These are phyloP conservation scores for Cavia aperea DNA, from an alignment of 2,113 vertebrate species.

Conservation along the genomic window DNA sequence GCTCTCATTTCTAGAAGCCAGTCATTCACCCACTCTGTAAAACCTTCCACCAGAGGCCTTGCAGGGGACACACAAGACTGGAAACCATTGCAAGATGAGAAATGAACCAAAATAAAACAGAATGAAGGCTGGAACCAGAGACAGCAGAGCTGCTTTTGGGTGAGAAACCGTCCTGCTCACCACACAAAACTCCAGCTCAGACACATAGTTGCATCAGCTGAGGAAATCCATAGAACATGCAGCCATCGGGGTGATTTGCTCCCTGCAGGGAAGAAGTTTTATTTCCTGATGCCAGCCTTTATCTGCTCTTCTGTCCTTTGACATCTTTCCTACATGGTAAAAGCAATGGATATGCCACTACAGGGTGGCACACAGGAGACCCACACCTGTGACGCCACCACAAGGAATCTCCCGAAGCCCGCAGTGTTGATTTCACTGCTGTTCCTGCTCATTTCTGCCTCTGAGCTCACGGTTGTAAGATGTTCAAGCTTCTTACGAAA, in stretches of 20 bases:
- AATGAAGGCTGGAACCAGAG: slow-evolving; percentile 16
- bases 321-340: not conserved
- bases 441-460: not conserved
- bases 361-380: too few species aligned
- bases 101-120: slow-evolving; percentile 47
- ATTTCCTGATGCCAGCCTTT: not conserved
- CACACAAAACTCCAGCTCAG: slow-evolving; percentile 30
- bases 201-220: not conserved
- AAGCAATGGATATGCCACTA: not conserved
- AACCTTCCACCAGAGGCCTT: slow-evolving; percentile 44
- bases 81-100: slow-evolving; percentile 31
- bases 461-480: not conserved
- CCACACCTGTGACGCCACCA: not conserved
- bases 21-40: slow-evolving; percentile 35
- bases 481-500: not conserved
- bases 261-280: too few species aligned
- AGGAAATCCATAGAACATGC: not conserved
- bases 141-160: not conserved
- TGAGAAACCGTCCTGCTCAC: not conserved
- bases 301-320: not conserved
- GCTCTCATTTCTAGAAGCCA: slow-evolving; percentile 58
- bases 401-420: not conserved
- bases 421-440: not conserved
- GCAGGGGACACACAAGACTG: slow-evolving; percentile 46
- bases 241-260: not conserved